Evolutionary conservation across 2,797 vertebrate species (phyloP).

Genomic region (Phoeniculus purpureus): DNA sequence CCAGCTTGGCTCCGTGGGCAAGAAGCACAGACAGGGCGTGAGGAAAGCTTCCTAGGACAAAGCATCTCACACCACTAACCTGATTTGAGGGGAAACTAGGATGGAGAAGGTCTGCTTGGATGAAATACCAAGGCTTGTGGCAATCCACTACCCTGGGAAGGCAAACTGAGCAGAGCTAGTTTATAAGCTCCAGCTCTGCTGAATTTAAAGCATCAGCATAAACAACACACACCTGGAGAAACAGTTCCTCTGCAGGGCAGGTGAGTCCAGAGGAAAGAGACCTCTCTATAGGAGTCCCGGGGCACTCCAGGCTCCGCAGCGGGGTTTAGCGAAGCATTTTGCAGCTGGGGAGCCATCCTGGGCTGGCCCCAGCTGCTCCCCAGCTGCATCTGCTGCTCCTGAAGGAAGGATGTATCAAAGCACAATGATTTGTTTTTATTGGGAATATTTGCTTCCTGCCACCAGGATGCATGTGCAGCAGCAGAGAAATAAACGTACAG

Average conservation of each 20-base stretch:
- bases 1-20: not conserved
- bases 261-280: not conserved
- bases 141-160: not conserved
- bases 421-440: slow-evolving; percentile 65
- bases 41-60: not conserved
- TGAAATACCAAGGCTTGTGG: not conserved
- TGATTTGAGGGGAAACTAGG: not conserved
- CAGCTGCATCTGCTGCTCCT: slow-evolving; percentile 57
- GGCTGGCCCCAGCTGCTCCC: slow-evolving; percentile 51
- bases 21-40: not conserved
- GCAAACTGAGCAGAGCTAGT: not conserved
- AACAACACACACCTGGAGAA: not conserved
- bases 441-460: slow-evolving; percentile 65
- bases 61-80: not conserved
- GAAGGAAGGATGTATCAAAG: slow-evolving; percentile 53
- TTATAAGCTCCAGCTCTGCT: not conserved
- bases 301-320: not conserved
- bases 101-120: too few species aligned
- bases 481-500: not conserved
- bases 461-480: slow-evolving; percentile 35
- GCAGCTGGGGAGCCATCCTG: slow-evolving; percentile 13
- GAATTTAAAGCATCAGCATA: not conserved
- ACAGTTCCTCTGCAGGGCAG: not conserved
- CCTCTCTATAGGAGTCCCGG: not conserved
- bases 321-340: not conserved